phyloP scores from a whole-genome alignment of 2,797 vertebrate genomes.

The Aphelocoma californica region DNA sequence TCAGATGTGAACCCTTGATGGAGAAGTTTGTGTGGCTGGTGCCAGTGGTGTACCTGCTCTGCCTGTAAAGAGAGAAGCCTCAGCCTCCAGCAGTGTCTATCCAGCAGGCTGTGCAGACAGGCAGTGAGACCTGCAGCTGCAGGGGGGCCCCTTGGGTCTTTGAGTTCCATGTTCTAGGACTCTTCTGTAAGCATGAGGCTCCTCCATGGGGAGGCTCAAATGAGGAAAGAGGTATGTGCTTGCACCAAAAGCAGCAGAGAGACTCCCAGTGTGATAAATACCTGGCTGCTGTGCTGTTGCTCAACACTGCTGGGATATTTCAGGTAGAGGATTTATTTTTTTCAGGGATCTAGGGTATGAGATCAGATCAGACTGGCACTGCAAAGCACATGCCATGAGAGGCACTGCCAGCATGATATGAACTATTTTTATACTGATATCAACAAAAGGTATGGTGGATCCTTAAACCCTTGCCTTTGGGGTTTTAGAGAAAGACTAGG shows the following conservation, averaged over 20 bases:
- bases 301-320: neutral
- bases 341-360: neutral
- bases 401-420: neutral
- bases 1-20: neutral
- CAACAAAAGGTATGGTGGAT: neutral
- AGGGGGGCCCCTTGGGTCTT: neutral
- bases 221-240: neutral
- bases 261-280: neutral
- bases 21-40: neutral
- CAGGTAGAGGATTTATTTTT: neutral
- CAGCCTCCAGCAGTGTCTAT: neutral
- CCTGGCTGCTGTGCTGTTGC: neutral
- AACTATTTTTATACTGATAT: neutral
- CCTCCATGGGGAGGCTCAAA: neutral
- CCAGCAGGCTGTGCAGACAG: neutral
- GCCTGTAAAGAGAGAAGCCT: neutral
- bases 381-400: neutral
- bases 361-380: neutral
- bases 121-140: neutral
- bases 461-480: neutral
- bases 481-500: neutral
- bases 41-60: neutral
- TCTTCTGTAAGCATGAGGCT: neutral
- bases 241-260: neutral
- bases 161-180: fast-evolving